Conservation (phyloP, 2,113 vertebrate species). For the Clinocottus analis region DNA sequence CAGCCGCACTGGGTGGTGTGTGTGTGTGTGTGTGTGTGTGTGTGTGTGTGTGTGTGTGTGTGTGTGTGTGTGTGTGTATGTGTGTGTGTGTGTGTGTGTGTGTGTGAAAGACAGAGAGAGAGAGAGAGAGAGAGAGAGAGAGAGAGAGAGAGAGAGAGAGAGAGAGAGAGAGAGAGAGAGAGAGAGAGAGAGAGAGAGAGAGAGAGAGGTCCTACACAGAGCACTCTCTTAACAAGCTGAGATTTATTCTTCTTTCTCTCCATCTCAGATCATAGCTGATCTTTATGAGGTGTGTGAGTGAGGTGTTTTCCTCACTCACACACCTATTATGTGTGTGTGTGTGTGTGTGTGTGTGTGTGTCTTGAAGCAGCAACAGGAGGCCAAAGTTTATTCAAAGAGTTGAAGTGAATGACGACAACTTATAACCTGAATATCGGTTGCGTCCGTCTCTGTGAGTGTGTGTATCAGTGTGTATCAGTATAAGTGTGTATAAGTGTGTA, state of each 20-base stretch:
- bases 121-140: too few species aligned
- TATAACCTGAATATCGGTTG: too few species aligned
- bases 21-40: constrained; percentile 27
- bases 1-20: constrained; percentile 45
- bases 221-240: constrained; percentile 24
- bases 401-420: constrained; percentile 39
- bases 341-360: constrained; percentile 10
- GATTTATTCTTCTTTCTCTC: constrained; percentile 24
- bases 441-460: too few species aligned
- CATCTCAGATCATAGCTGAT: constrained; percentile 46
- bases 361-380: constrained; percentile 43
- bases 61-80: too few species aligned
- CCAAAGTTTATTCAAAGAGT: constrained; percentile 22
- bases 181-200: too few species aligned
- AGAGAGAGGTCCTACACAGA: not conserved
- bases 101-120: too few species aligned
- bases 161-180: too few species aligned
- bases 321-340: constrained; percentile 39
- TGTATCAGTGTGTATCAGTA: constrained; percentile 14
- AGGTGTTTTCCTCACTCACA: too few species aligned
- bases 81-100: too few species aligned
- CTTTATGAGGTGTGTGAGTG: too few species aligned
- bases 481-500: too few species aligned
- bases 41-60: constrained; percentile 12
- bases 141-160: too few species aligned